Conservation (phyloP, 2,797 vertebrate genomes). For the Sebastiscus albofasciatus region DNA sequence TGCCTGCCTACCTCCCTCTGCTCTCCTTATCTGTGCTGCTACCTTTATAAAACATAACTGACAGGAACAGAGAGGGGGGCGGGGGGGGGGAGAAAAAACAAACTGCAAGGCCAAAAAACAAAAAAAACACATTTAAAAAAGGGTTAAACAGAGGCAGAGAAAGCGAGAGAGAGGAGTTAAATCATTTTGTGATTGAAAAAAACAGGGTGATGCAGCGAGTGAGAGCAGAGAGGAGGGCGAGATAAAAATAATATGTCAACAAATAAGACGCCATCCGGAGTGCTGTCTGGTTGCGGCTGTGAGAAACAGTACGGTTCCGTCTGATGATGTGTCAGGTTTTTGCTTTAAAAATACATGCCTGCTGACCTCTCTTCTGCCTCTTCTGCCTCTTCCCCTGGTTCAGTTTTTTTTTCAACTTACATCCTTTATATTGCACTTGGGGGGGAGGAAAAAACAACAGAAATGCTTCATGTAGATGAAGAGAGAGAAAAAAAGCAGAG, state of each 20-base stretch:
- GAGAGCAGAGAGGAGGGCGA: constrained; percentile 5
- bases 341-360: constrained; percentile 57
- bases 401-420: constrained; percentile 7
- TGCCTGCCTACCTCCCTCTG: background rate
- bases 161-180: constrained; percentile 3
- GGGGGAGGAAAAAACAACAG: background rate
- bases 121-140: background rate
- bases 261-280: constrained; percentile 27
- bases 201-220: constrained; percentile 25
- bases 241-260: constrained; percentile 61
- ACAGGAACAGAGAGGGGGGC: background rate
- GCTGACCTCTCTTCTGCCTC: constrained; percentile 47
- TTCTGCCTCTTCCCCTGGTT: background rate
- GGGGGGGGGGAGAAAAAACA: background rate
- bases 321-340: constrained; percentile 60
- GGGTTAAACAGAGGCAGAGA: background rate
- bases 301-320: constrained; percentile 28
- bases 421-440: constrained; percentile 8
- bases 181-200: constrained; percentile 16
- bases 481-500: constrained; percentile 10
- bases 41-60: constrained; percentile 43
- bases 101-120: background rate
- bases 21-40: constrained; percentile 10
- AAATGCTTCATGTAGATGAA: constrained; percentile 4
- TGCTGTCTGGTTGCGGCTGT: constrained; percentile 34